Evolutionary conservation across 2,888 invertebrate species (phyloP).

Genomic region (Orthosia gothica): DNA sequence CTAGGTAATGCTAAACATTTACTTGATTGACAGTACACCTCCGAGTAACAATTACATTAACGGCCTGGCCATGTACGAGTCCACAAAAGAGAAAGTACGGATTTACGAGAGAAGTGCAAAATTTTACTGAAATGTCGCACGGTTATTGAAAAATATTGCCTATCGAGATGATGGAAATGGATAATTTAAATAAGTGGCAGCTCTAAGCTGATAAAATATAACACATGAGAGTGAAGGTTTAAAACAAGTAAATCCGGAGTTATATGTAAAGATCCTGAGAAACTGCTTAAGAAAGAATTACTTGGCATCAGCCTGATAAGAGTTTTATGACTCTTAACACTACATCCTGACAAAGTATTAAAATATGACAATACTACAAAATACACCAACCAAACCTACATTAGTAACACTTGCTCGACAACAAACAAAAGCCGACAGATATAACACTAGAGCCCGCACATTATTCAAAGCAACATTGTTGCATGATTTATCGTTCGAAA

Average conservation of each 20-base stretch:
- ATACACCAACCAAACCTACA: slow-evolving; percentile 51
- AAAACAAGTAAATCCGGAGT: background rate
- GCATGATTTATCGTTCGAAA: slow-evolving; percentile 76
- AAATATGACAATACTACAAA: slow-evolving; percentile 40
- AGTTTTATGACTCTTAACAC: background rate
- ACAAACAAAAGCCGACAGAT: slow-evolving; percentile 62
- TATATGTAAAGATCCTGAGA: background rate
- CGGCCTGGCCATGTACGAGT: slow-evolving; percentile 66
- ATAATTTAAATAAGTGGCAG: slow-evolving; percentile 28
- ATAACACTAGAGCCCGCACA: slow-evolving; percentile 46
- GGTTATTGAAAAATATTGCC: slow-evolving; percentile 63
- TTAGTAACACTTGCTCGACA: slow-evolving; percentile 58
- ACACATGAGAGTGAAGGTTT: slow-evolving; percentile 3
- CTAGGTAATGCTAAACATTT: slow-evolving; percentile 65
- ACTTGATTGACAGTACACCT: slow-evolving; percentile 74
- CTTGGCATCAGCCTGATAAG: background rate
- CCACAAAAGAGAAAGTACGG: slow-evolving; percentile 66
- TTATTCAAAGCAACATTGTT: slow-evolving; percentile 69
- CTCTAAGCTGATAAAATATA: slow-evolving; percentile 19
- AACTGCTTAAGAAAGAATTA: background rate
- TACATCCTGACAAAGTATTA: slow-evolving; percentile 3
- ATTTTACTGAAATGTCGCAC: slow-evolving; percentile 60
- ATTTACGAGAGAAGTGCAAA: slow-evolving; percentile 70
- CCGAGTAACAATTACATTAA: slow-evolving; percentile 72
- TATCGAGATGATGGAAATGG: slow-evolving; percentile 29